phyloP scores from a whole-genome alignment of 2,888 invertebrate genomes.

The Agrochola lychnidis region DNA sequence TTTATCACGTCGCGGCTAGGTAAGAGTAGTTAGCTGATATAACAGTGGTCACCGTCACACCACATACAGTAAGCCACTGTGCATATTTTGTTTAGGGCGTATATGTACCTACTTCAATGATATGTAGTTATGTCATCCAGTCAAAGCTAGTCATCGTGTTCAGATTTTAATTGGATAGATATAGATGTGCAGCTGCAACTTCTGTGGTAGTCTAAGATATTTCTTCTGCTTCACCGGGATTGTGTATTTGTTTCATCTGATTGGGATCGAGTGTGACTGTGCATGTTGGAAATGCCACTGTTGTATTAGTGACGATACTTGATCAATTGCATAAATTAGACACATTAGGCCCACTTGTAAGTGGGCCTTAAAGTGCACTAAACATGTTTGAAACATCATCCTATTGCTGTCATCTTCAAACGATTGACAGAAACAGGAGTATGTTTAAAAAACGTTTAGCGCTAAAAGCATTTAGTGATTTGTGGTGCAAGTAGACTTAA shows the following conservation, averaged over 20 bases:
- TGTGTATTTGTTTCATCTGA: conserved; percentile 53
- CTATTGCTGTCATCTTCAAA: background rate
- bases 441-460: too few relatives aligned
- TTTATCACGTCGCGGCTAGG: conserved; percentile 51
- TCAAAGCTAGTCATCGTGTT: background rate
- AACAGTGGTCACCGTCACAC: conserved; percentile 8
- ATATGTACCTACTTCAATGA: background rate
- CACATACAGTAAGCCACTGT: background rate
- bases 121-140: background rate
- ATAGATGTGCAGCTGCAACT: conserved; percentile 76
- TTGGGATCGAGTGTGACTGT: conserved; percentile 60
- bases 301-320: conserved; percentile 18
- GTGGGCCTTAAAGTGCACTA: background rate
- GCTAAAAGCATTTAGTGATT: too few relatives aligned
- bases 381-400: background rate
- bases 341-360: too few relatives aligned
- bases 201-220: conserved; percentile 73
- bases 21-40: conserved; percentile 34
- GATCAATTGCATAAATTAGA: background rate
- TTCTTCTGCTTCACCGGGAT: conserved; percentile 57
- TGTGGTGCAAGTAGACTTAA: background rate
- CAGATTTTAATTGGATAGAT: background rate
- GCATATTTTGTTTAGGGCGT: background rate
- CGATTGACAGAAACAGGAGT: background rate
- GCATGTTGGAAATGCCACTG: conserved; percentile 55